Evolutionary conservation across 1,140 invertebrate species (phyloP).

Genomic region (Hestina assimilis): DNA sequence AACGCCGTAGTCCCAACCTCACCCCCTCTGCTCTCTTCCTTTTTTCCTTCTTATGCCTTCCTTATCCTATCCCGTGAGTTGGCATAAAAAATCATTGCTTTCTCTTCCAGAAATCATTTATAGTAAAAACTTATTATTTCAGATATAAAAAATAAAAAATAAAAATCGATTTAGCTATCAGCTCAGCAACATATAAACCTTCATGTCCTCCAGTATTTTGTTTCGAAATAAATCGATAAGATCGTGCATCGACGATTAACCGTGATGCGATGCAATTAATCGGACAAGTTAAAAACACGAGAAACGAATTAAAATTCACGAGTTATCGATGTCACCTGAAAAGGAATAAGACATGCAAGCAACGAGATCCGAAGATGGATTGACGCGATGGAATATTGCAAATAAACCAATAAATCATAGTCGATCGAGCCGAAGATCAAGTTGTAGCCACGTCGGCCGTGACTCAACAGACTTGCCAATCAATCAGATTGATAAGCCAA

Average conservation of each 20-base stretch:
- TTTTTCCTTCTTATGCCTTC: too few species aligned
- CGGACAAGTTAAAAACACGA: slow-evolving; percentile 14
- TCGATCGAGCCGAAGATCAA: slow-evolving; percentile 3
- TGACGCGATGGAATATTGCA: slow-evolving; percentile 9
- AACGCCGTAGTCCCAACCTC: too few species aligned
- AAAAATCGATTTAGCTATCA: not conserved
- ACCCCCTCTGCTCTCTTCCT: too few species aligned
- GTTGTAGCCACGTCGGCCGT: slow-evolving; percentile 9
- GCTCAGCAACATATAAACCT: not conserved
- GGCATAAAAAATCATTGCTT: too few species aligned
- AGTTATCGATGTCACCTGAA: slow-evolving; percentile 16
- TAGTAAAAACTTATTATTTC: too few species aligned
- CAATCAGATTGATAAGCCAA: slow-evolving; percentile 46
- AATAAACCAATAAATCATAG: slow-evolving; percentile 15
- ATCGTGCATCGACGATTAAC: slow-evolving; percentile 12
- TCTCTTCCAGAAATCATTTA: too few species aligned
- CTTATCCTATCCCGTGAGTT: too few species aligned
- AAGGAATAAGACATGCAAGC: slow-evolving; percentile 11
- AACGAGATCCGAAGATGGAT: slow-evolving; percentile 19
- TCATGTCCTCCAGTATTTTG: slow-evolving; percentile 8
- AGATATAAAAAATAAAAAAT: not conserved
- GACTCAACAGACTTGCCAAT: slow-evolving; percentile 25
- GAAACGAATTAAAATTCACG: slow-evolving; percentile 23
- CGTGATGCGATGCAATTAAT: slow-evolving; percentile 18
- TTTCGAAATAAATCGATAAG: slow-evolving; percentile 10